Evolutionary conservation across 2,888 invertebrate genomes (phyloP), one percentile per base, ranked within the genome.

Genomic region (Chrysina gloriosa): DNA sequence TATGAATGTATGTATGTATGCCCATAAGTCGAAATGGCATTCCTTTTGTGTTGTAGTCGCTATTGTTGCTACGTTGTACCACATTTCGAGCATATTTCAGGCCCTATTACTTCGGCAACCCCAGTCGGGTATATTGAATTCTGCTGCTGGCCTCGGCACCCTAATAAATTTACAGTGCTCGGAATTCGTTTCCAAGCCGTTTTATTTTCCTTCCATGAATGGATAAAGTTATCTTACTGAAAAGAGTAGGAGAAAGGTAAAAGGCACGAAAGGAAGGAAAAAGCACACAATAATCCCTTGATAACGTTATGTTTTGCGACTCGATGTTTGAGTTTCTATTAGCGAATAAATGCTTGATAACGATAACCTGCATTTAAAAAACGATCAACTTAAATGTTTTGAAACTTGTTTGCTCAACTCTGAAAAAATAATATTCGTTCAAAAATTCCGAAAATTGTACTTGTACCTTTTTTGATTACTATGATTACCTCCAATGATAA

Each of bases 21-120:
- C 23, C 21, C 14, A 42, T 27, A 42, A 45, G 14, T 45, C 58
- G 14, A 25, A 42, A 42, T 45, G 14, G 27, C 14, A 61, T 61
- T 27, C 45, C 42, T 16, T 42, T 42, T 42, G 45, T 61, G 27
- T 45, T 61, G 25, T 23, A 23, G 58, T 27, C 11, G 42, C 16
- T 21, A 39, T 58, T 58, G 42, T 61, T 61, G 58, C 36, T 42
- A 42, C 58, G 42, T 36, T 16, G 21, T 27, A 42, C 16, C 27
- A 25, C 58, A 61, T 61, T 61, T 61, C 58, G 42, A 23, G 42
- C 58, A 61, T 61, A 61, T 61, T 42, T 42, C 39, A 61, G 7
- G 6, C 25, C 58, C 36, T 27, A 45, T 61, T 61, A 61, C 42
- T 11, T 1, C n/a, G 27, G 42, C 42, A 27, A 42, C 45, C 25